Percentiles rank a stretch among this genome's conserved stretches.
phyloP scores from a whole-genome alignment of 37 sponge, comb jelly and placozoan genomes.

The Crambe crambe region DNA sequence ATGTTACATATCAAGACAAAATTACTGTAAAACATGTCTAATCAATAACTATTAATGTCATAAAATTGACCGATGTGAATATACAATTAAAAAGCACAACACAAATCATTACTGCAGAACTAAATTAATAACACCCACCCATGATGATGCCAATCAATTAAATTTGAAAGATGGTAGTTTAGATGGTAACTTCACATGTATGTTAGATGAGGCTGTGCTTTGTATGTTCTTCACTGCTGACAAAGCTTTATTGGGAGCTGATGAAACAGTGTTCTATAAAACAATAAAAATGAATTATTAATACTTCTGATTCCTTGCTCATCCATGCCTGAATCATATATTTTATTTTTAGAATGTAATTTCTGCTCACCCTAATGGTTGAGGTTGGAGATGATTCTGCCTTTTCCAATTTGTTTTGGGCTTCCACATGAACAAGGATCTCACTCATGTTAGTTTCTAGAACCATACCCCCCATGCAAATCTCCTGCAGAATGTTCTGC shows the following conservation, averaged over 20 bases:
- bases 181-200: slow-evolving; percentile 38
- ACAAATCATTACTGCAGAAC: no score
- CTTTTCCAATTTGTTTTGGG: slow-evolving; percentile 94
- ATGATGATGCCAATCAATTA: no score
- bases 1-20: no score
- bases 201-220: slow-evolving; percentile 46
- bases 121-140: no score
- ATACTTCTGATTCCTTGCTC: not conserved
- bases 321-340: no score
- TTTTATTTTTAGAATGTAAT: not conserved
- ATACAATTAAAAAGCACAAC: no score
- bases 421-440: slow-evolving; percentile 88
- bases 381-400: slow-evolving; percentile 66
- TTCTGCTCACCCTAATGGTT: slow-evolving; percentile 53
- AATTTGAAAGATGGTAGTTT: slow-evolving; percentile 35
- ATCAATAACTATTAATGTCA: no score
- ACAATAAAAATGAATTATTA: not conserved
- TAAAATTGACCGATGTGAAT: no score
- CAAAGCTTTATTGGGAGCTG: slow-evolving; percentile 90
- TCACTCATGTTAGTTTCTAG: slow-evolving; percentile 97
- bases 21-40: no score
- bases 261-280: slow-evolving; percentile 67
- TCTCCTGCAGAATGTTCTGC: slow-evolving; percentile 92
- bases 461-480: slow-evolving; percentile 99
- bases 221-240: slow-evolving; percentile 93